A percentile compares a stretch with the other conserved stretches of the same genome.
Conservation (phyloP, 2,888 invertebrate species). For the Meta bourneti region DNA sequence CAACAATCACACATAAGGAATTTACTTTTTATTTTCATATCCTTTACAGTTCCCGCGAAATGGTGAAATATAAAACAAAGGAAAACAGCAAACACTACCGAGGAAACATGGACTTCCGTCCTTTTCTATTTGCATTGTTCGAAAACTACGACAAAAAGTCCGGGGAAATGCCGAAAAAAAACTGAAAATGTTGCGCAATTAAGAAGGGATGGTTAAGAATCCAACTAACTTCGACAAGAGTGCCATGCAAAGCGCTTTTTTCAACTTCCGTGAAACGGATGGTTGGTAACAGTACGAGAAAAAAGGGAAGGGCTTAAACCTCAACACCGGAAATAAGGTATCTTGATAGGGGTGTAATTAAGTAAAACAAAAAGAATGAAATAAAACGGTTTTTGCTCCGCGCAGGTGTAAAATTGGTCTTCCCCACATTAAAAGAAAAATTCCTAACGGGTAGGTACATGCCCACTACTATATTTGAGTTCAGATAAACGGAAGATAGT, state of each 20-base stretch:
- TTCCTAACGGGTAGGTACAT: too few relatives aligned
- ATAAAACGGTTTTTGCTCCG: too few relatives aligned
- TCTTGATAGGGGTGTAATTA: slow-evolving; percentile 8
- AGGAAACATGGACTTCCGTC: neutral
- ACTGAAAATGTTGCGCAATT: neutral
- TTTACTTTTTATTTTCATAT: too few relatives aligned
- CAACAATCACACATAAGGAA: too few relatives aligned
- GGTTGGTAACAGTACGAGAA: neutral
- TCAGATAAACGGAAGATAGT: too few relatives aligned
- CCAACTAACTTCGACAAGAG: neutral
- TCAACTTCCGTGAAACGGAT: slow-evolving; percentile 27
- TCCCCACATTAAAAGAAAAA: too few relatives aligned
- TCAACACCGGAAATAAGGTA: slow-evolving; percentile 24
- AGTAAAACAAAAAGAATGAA: neutral
- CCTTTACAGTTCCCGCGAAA: too few relatives aligned
- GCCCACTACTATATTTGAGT: too few relatives aligned
- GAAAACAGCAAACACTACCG: too few relatives aligned
- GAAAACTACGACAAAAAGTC: neutral
- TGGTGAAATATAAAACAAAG: too few relatives aligned
- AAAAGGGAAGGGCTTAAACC: slow-evolving; percentile 2
- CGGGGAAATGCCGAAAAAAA: neutral
- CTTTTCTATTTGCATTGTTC: neutral
- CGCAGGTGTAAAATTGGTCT: too few relatives aligned
- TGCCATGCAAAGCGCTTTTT: neutral
- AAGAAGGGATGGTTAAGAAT: neutral